Conservation (phyloP, 2,113 vertebrate genomes). For the Larimichthys crocea region DNA sequence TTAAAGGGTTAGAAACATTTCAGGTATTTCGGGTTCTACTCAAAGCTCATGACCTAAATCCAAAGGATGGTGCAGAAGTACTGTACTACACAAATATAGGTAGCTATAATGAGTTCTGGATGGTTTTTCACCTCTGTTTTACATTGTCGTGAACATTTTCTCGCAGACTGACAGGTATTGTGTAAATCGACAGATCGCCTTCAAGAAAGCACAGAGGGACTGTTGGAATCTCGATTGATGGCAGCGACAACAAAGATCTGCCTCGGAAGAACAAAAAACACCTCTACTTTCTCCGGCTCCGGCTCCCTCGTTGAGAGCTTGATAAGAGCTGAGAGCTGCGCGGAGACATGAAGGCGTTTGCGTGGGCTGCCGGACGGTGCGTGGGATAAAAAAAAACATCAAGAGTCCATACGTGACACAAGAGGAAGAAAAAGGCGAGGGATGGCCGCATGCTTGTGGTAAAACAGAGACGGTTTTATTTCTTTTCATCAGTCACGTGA, state of each 20-base stretch:
- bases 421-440: constrained; percentile 29
- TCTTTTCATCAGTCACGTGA: background rate
- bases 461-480: background rate
- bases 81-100: background rate
- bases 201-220: constrained; percentile 20
- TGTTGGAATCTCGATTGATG: constrained; percentile 23
- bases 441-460: constrained; percentile 13
- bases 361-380: constrained; percentile 57
- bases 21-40: background rate
- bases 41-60: background rate
- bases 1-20: background rate
- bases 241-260: constrained; percentile 26
- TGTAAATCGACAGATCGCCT: constrained; percentile 5
- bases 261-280: constrained; percentile 48
- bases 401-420: constrained; percentile 25
- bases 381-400: constrained; percentile 59
- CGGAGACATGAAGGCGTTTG: constrained; percentile 50
- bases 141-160: background rate
- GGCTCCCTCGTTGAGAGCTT: constrained; percentile 39
- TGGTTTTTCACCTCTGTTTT: background rate
- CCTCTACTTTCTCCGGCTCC: constrained; percentile 22
- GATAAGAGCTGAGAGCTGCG: constrained; percentile 53
- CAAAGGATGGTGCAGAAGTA: background rate
- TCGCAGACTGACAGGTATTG: constrained; percentile 36
- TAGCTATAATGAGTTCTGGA: background rate